Evolutionary conservation across 2,113 vertebrate genomes (phyloP), one percentile per base, ranked within the genome.

Genomic region (Excalfactoria chinensis): DNA sequence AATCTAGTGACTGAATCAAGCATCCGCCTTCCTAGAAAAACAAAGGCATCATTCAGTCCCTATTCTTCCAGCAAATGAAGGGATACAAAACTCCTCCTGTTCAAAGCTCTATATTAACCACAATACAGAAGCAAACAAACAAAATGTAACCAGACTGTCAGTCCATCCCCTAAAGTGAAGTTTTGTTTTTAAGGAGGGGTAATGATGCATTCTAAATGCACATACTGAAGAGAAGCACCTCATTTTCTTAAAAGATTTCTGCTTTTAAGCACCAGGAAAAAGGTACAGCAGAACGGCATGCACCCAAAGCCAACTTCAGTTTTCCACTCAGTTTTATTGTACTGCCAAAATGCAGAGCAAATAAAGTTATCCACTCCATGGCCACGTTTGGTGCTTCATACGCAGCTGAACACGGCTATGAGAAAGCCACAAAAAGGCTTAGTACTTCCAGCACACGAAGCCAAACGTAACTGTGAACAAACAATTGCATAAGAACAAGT

Each of bases 321-420:
- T 68, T 44, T 37, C 51, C 37, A 14, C 3, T 68, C 3, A 2
- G 75, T 41, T 49, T 30, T 30, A 34, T 16, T 32, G 30, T 30
- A 28, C 23, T 34, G 37, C 18, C 30, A 53, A 30, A 82, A 60
- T 8, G 22, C 66, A 4, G 15, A 2, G 30, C 28, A 66, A 20
- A 23, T 9, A 6, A 37, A 74, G 48, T 8, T 10, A n/a, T 1
- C 48, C 35, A 6, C 43, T n/a, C 69, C 7, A 14, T 0, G 28
- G 16, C 16, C 17, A 32, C 34, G 34, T 2, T 3, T 17, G 73
- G 43, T 30, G 4, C 44, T 60, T 11, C 0, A 8, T 0, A 28
- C 1, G 23, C 80, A 3, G 6, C 44, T 19, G 35, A 10, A 25
- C 0, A n/a, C 1, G n/a, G 17, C 15, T 0, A 46, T 26, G 48